phyloP scores from a whole-genome alignment of 2,888 invertebrate species.

The Euphydryas editha region DNA sequence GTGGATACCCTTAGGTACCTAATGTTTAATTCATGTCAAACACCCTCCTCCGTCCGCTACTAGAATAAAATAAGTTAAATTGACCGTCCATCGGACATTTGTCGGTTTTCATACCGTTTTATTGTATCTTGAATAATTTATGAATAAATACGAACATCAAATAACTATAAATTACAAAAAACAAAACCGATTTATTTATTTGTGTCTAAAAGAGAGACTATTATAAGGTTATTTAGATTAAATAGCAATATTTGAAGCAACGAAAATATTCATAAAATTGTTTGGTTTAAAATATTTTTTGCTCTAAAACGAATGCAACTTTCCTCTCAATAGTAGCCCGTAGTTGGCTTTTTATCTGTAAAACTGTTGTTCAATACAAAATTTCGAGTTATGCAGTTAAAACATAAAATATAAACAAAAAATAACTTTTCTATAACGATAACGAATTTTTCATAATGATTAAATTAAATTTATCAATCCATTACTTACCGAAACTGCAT shows the following conservation, averaged over 20 bases:
- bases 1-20: constrained; percentile 51
- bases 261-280: background rate
- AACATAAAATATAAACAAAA: too few species aligned
- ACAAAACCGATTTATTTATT: background rate
- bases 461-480: background rate
- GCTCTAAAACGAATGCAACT: constrained; percentile 13
- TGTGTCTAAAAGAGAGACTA: background rate
- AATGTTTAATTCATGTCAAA: constrained; percentile 76
- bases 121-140: constrained; percentile 10
- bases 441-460: background rate
- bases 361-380: background rate
- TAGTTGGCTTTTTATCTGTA: background rate
- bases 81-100: constrained; percentile 66
- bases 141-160: background rate
- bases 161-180: background rate
- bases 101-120: constrained; percentile 49
- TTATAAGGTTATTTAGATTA: background rate
- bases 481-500: background rate
- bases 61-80: constrained; percentile 66
- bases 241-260: background rate
- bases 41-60: constrained; percentile 58
- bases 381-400: background rate
- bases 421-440: background rate
- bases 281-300: constrained; percentile 1
- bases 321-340: constrained; percentile 9